Evolutionary conservation across 2,888 invertebrate species (phyloP), one percentile per base, ranked within the genome.

Genomic region (Stegana nigrithorax): DNA sequence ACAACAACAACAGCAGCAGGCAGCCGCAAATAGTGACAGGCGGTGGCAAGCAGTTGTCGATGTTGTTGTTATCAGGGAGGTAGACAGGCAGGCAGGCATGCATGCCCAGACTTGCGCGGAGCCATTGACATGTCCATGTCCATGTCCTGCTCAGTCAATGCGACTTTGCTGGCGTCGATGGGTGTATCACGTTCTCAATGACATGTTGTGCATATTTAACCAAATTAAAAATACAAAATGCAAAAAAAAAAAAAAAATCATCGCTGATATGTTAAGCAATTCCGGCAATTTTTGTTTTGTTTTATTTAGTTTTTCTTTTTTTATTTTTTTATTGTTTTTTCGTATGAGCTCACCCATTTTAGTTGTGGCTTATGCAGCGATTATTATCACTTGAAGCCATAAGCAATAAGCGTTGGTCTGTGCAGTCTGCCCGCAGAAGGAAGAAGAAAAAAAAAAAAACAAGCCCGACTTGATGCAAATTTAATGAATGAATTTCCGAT

Each of bases 201-300:
- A 75, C 75, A 75, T 80, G 80, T 80, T 80, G 75, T 73, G 80
- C 66, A 78, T 80, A 80, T 75, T 80, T 80, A 78, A 75, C 27
- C 53, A 55, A 55, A 32, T 55, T 55, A 55, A 55, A 55, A 39
- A 39, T 39, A 39, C n/a, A 39, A 39, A 39, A 1, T n/a, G 12
- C 10, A 32, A 17, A 45, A 44, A 44, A 44, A 44, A 3, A 44
- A 14, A 10, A 51, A 51, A 6, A 29, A 51, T 17, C 14, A 27
- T 27, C 27, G 14, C 51, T 78, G 75, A 75, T 75, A 75, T 75
- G 75, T 80, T 80, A 75, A 75, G 78, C 80, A 75, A 80, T 75
- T 75, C 80, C 78, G 80, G 75, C 80, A 78, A 75, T 80, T 80
- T 80, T 80, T 75, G n/a, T n/a, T n/a, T n/a, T n/a, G n/a, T n/a